Evolutionary conservation across 1,140 invertebrate genomes (phyloP).

Genomic region (Pseudoatta argentina): DNA sequence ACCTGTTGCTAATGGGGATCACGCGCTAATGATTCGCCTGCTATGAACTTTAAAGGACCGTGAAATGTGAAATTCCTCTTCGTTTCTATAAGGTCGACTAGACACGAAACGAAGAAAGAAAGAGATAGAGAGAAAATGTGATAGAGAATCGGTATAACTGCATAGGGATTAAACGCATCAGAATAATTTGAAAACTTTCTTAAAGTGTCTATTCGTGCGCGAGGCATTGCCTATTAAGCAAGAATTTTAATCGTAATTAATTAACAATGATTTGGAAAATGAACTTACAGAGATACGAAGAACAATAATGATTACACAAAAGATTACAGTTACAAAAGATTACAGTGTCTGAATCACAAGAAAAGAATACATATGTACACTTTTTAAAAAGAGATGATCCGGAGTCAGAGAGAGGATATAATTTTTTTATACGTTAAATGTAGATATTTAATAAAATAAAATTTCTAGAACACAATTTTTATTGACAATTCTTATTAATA

Average conservation of each 20-base stretch:
- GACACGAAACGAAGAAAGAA: background rate
- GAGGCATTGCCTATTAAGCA: background rate
- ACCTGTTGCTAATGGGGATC: conserved; percentile 68
- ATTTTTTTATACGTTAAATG: too few species aligned
- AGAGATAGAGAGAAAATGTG: background rate
- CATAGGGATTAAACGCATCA: conserved; percentile 14
- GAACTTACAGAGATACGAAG: background rate
- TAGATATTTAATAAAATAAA: too few species aligned
- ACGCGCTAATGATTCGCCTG: conserved; percentile 58
- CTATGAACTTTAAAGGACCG: conserved; percentile 52
- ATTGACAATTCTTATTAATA: too few species aligned
- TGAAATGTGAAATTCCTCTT: conserved; percentile 50
- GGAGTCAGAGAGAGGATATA: too few species aligned
- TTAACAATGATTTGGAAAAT: background rate
- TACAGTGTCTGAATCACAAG: too few species aligned
- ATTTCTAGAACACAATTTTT: too few species aligned
- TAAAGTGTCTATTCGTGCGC: background rate
- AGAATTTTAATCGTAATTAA: conserved; percentile 11
- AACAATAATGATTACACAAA: background rate
- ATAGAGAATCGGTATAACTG: background rate
- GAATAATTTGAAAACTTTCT: conserved; percentile 54
- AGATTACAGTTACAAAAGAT: too few species aligned
- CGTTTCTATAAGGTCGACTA: conserved; percentile 1
- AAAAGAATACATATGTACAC: too few species aligned
- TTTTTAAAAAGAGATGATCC: too few species aligned